These are phyloP conservation scores for Sebastes oblongus DNA, from an alignment of 2,797 vertebrate genomes.

Conservation along the genomic window DNA sequence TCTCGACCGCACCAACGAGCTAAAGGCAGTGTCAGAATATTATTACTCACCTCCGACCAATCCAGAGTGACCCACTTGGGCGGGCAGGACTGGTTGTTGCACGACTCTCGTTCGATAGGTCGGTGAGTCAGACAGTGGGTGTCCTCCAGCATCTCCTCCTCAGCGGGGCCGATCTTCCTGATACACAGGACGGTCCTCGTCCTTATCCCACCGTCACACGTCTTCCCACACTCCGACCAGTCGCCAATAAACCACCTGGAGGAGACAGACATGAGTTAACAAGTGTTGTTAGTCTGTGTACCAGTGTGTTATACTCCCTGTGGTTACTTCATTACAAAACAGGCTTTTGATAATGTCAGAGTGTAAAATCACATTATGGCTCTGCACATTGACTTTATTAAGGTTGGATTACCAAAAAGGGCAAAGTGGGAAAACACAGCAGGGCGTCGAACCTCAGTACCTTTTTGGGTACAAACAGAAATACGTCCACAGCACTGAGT, in stretches of 20 bases:
- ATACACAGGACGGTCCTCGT: constrained; percentile 93
- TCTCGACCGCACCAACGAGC: neutral
- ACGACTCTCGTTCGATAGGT: constrained; percentile 92
- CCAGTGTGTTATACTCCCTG: neutral
- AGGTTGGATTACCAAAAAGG: neutral
- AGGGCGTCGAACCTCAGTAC: neutral
- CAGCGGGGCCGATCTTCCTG: constrained; percentile 90
- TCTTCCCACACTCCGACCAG: constrained; percentile 96
- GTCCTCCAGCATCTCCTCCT: constrained; percentile 94
- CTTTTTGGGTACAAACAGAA: too few relatives aligned
- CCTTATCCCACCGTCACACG: constrained; percentile 92
- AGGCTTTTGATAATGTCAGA: neutral
- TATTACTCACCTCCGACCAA: constrained; percentile 93
- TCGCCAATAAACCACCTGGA: constrained; percentile 97
- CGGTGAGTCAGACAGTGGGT: constrained; percentile 92
- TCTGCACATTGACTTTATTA: neutral
- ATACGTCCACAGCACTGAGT: too few relatives aligned
- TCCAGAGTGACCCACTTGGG: constrained; percentile 97
- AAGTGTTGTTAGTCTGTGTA: too few relatives aligned
- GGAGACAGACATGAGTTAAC: neutral
- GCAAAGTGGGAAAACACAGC: neutral
- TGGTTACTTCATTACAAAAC: neutral
- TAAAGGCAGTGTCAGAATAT: rapidly evolving
- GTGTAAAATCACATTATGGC: constrained; percentile 2
- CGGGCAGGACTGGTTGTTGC: constrained; percentile 98